Evolutionary conservation across 2,797 vertebrate species (phyloP).

Genomic region (Tympanoctomys barrerae): DNA sequence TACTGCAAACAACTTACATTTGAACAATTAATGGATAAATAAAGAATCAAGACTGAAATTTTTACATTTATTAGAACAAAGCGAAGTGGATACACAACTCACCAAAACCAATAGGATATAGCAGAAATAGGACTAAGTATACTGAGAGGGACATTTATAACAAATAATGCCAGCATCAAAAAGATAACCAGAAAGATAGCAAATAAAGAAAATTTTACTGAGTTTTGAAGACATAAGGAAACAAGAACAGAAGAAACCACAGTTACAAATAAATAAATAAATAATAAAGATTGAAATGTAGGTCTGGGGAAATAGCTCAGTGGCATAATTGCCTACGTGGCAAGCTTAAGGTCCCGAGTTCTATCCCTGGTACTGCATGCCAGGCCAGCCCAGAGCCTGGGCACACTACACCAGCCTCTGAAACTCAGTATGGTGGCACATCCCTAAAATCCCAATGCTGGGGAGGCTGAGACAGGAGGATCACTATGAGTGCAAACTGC

Average conservation of each 20-base stretch:
- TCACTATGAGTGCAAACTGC: too few species aligned
- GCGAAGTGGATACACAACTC: neutral
- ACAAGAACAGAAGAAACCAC: neutral
- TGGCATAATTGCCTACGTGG: too few species aligned
- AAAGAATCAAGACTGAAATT: neutral
- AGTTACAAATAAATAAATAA: neutral
- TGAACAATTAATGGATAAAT: neutral
- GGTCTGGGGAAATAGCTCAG: too few species aligned
- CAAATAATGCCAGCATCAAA: neutral
- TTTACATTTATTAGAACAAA: neutral
- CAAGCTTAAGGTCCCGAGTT: too few species aligned
- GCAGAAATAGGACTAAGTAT: neutral
- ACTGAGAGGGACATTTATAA: neutral
- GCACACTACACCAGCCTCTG: too few species aligned
- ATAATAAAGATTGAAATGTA: too few species aligned
- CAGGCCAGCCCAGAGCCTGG: too few species aligned
- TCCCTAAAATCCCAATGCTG: too few species aligned
- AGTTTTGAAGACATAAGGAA: neutral
- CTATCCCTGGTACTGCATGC: too few species aligned
- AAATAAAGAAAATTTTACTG: neutral
- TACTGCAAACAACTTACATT: neutral
- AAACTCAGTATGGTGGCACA: too few species aligned
- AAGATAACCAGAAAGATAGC: neutral
- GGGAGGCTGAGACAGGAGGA: too few species aligned
- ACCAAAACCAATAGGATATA: neutral